Evolutionary conservation across 2,888 invertebrate species (phyloP).

Genomic region (Trachelus stipa): DNA sequence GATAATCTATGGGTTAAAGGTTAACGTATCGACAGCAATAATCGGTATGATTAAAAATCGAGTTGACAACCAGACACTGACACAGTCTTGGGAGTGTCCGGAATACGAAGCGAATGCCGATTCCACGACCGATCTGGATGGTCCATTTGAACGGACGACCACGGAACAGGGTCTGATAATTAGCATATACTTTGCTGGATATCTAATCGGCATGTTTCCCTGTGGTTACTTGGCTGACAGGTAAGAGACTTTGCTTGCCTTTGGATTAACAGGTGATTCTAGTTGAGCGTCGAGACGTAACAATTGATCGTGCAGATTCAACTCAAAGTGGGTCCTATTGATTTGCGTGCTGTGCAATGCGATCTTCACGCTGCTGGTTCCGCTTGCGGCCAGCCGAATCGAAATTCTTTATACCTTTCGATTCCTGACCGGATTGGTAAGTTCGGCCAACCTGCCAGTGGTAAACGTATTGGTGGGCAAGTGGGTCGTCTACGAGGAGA

Average conservation of each 20-base stretch:
- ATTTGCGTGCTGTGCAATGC: constrained; percentile 52
- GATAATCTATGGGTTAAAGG: constrained; percentile 62
- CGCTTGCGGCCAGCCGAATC: constrained; percentile 39
- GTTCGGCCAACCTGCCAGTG: constrained; percentile 60
- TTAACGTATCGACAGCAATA: constrained; percentile 57
- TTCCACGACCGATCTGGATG: constrained; percentile 41
- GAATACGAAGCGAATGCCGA: constrained; percentile 12
- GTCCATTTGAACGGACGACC: constrained; percentile 56
- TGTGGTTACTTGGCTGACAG: constrained; percentile 61
- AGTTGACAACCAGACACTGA: background rate
- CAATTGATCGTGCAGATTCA: constrained; percentile 44
- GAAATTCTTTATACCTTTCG: constrained; percentile 43
- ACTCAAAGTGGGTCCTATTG: constrained; percentile 56
- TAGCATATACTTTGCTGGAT: constrained; percentile 61
- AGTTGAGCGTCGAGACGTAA: background rate
- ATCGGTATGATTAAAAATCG: constrained; percentile 55
- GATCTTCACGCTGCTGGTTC: constrained; percentile 54
- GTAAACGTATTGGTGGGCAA: constrained; percentile 61
- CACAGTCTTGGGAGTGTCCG: constrained; percentile 42
- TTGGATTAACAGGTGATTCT: background rate
- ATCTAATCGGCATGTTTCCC: constrained; percentile 61
- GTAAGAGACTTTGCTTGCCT: constrained; percentile 37
- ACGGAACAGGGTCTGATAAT: constrained; percentile 55
- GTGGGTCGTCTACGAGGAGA: constrained; percentile 63
- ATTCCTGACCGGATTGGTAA: constrained; percentile 55